Evolutionary conservation across 2,113 vertebrate species (phyloP).

Genomic region (Uria aalge): DNA sequence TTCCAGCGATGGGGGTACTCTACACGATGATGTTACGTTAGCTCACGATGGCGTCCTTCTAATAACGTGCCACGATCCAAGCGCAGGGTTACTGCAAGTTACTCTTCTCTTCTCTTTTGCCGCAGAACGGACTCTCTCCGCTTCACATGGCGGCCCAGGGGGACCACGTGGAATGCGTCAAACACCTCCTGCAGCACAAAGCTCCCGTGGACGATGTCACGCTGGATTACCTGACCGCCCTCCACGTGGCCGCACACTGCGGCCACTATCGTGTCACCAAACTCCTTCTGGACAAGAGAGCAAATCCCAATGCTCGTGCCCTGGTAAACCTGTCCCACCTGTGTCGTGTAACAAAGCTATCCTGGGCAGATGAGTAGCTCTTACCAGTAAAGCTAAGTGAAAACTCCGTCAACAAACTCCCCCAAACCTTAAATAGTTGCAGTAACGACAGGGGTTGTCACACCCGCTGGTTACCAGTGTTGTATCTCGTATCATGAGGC

Average conservation of each 20-base stretch:
- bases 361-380: neutral
- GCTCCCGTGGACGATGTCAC: constrained; percentile 97
- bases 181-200: constrained; percentile 93
- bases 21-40: neutral
- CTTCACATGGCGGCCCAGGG: constrained; percentile 98
- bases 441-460: neutral
- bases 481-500: neutral
- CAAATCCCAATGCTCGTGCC: constrained; percentile 95
- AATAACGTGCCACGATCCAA: accelerated
- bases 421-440: neutral
- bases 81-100: neutral
- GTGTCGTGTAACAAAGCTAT: neutral
- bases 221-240: constrained; percentile 92
- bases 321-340: constrained; percentile 79
- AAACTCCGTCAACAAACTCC: neutral
- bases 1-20: neutral
- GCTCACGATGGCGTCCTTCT: neutral
- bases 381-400: neutral
- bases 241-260: constrained; percentile 96
- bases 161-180: constrained; percentile 96
- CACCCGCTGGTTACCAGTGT: neutral
- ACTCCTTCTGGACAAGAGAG: constrained; percentile 96
- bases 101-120: neutral
- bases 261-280: constrained; percentile 97
- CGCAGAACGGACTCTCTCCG: constrained; percentile 93